Evolutionary conservation across 2,797 vertebrate species (phyloP).

Genomic region (Pteropus rufus): DNA sequence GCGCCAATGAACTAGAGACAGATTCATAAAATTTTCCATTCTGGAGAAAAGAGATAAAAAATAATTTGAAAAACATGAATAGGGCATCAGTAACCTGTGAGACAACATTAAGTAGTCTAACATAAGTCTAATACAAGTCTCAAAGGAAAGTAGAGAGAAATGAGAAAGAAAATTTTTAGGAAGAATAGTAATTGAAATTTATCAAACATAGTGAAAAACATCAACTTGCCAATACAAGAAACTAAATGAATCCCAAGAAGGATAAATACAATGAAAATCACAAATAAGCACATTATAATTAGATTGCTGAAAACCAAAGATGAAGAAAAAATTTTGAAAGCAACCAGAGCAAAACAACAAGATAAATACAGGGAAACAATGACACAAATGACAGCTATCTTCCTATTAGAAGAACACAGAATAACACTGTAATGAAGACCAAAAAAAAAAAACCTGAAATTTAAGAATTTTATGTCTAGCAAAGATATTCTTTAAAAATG

Average conservation of each 20-base stretch:
- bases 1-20: not conserved
- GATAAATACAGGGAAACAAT: not conserved
- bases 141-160: not conserved
- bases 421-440: not conserved
- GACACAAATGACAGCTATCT: not conserved
- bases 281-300: not conserved
- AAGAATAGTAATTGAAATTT: not conserved
- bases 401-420: not conserved
- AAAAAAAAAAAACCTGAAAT: not conserved
- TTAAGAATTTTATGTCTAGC: not conserved
- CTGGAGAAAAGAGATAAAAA: not conserved
- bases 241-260: not conserved
- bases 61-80: not conserved
- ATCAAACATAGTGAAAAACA: not conserved
- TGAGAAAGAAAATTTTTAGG: not conserved
- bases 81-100: not conserved
- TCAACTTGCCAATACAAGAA: not conserved
- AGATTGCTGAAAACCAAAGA: not conserved
- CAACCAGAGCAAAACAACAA: not conserved
- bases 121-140: not conserved
- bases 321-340: not conserved
- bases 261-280: not conserved
- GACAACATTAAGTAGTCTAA: not conserved
- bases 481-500: not conserved
- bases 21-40: not conserved